phyloP scores from a whole-genome alignment of 2,797 vertebrate species.

The Darevskia mixta region DNA sequence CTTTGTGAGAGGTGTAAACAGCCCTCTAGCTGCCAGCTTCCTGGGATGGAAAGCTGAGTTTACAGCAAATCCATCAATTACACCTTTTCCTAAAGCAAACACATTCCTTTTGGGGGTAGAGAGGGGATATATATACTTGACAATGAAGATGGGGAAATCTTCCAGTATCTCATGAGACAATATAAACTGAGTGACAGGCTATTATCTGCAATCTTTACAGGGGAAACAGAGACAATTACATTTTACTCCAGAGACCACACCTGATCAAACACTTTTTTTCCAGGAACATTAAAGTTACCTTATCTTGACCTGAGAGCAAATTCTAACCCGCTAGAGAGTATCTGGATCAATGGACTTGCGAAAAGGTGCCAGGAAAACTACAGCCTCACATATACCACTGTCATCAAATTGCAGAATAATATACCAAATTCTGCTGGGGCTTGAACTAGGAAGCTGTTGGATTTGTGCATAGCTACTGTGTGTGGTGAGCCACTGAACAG shows the following conservation, averaged over 20 bases:
- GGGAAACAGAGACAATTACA: constrained; percentile 23
- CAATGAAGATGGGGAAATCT: background rate
- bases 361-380: background rate
- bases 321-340: background rate
- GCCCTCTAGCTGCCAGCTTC: background rate
- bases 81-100: background rate
- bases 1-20: background rate
- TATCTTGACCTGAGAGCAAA: background rate
- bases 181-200: background rate
- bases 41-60: background rate
- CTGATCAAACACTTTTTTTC: background rate
- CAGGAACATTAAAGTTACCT: background rate
- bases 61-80: background rate
- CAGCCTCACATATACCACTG: too few relatives aligned
- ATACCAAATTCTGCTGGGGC: background rate
- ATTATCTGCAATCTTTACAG: constrained; percentile 29
- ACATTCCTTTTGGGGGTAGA: background rate
- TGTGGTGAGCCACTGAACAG: background rate
- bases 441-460: background rate
- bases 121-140: background rate
- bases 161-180: constrained; percentile 1
- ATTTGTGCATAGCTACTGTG: background rate
- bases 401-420: background rate
- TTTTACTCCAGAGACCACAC: constrained; percentile 1
- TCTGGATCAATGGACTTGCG: background rate